Evolutionary conservation across 2,113 vertebrate genomes (phyloP), one percentile per base, ranked within the genome.

Genomic region (Mustelus asterias): DNA sequence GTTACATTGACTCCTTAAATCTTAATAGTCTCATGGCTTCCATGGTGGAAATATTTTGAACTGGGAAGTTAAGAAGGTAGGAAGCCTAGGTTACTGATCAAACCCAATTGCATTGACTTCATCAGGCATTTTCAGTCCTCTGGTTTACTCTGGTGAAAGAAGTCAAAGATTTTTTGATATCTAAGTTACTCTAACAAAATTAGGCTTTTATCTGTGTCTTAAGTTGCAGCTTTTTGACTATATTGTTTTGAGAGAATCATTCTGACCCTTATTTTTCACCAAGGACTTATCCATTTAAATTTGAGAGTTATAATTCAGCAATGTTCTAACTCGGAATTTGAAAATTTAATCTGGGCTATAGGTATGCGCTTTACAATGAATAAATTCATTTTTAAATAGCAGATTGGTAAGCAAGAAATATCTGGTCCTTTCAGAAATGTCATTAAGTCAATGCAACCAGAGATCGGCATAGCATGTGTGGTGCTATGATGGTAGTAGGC

Each of bases 281-380:
- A 93, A 90, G 88, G 89, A 93, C 67, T 93, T 37, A 24, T 60
- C 14, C 14, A n/a, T 92, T 92, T 92, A 63, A 65, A 65, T 65
- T 65, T 92, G 89, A 58, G 86, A 37, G 6, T 37, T 65, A 60
- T 58, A 60, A 7, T 54, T 92, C 33, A 26, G 89, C 3, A 4
- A 65, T 58, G 54, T 90, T 92, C 48, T 54, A 54, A 4, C 48
- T 54, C 5, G 48, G 63, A 37, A 65, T 65, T 63, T 37, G 60
- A 67, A 93, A 65, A 93, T 67, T 1, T 6, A 11, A 10, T 93
- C 63, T 83, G 37, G 80, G 16, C 80, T 83, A n/a, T 33, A n/a
- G 24, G 22, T 60, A 29, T n/a, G n/a, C 18, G 29, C 88, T 33
- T 92, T 29, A 13, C 54, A 29, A 60, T 29, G 78, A 80, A 80